Evolutionary conservation across 2,113 vertebrate species (phyloP), one percentile per base, ranked within the genome.

Genomic region (Haemorhous mexicanus): DNA sequence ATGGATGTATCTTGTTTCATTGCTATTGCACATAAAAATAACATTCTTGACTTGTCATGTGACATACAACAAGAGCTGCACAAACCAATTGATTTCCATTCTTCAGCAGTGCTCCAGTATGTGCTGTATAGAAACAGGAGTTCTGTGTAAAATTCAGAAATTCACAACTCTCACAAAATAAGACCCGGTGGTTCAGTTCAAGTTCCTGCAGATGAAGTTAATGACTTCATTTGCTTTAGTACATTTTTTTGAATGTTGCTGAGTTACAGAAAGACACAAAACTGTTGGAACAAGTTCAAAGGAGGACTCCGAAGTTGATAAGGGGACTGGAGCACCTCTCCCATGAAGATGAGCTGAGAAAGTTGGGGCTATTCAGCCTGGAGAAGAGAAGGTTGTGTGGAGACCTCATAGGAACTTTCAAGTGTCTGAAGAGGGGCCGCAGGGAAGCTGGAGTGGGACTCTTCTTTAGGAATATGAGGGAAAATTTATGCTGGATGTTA

Each of bases 271-370:
- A 49, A 28, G 67, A 41, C 13, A 18, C 10, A 23, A n/a, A 47
- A 46, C 24, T 35, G n/a, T 61, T 41, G 69, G 30, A 41, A 46
- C 20, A 53, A 35, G 17, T 62, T 55, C 55, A 55, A 18, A 61
- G 20, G 22, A 68, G 39, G 9, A 13, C 20, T 13, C 6, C 0
- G 0, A 46, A 53, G 16, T 39, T 30, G 10, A 5, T 47, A n/a
- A 41, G 16, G 41, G 69, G 28, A 39, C 20, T 68, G 39, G 16
- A 39, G 9, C 28, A n/a, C 11, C 7, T n/a, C 24, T 16, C 4
- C 19, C 28, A 0, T 15, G 21, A 35, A n/a, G 28, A 32, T 9
- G 21, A 30, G 24, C 20, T 41, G n/a, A 67, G 39, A 15, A 53
- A 20, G 5, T 6, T 61, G 6, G 30, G 46, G 24, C 20, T 75